A percentile compares a stretch with the other conserved stretches of the same genome.
Conservation (phyloP, 2,113 vertebrate genomes). For the Fregetta grallaria region DNA sequence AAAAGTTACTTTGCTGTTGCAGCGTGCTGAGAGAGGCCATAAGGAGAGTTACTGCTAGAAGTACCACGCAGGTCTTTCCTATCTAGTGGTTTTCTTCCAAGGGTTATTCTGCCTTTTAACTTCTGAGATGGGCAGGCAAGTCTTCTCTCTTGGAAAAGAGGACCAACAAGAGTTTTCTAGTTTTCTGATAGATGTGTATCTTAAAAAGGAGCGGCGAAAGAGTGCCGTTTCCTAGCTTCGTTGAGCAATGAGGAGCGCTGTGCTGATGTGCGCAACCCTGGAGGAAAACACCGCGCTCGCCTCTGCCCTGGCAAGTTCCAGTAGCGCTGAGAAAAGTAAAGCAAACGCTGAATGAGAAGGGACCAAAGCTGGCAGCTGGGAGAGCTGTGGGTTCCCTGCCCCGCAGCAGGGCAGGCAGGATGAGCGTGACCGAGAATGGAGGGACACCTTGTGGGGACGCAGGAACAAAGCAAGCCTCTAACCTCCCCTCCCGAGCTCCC, state of each 20-base stretch:
- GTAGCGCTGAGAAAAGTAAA: neutral
- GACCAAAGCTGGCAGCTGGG: neutral
- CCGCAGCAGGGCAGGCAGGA: neutral
- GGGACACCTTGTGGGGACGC: slow-evolving; percentile 22
- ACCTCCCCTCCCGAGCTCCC: neutral
- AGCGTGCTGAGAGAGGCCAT: rapidly evolving
- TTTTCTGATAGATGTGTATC: neutral
- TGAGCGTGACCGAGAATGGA: neutral
- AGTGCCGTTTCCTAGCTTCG: neutral
- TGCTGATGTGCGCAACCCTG: neutral
- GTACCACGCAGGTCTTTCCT: neutral
- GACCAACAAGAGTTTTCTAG: too few relatives aligned
- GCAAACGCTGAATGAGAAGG: neutral
- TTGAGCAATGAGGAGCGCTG: neutral
- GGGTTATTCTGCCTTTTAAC: neutral
- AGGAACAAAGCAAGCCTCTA: slow-evolving; percentile 26
- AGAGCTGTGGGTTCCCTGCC: neutral
- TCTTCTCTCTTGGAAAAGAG: neutral
- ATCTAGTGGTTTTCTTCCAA: neutral
- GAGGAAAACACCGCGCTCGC: neutral
- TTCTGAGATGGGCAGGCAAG: neutral
- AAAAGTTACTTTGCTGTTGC: neutral
- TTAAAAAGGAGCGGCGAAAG: neutral
- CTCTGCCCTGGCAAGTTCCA: neutral
- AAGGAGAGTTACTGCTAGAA: neutral